Base-by-base conservation (phyloP, 1,140 invertebrate genomes). In the Steinernema khuongi region DNA sequence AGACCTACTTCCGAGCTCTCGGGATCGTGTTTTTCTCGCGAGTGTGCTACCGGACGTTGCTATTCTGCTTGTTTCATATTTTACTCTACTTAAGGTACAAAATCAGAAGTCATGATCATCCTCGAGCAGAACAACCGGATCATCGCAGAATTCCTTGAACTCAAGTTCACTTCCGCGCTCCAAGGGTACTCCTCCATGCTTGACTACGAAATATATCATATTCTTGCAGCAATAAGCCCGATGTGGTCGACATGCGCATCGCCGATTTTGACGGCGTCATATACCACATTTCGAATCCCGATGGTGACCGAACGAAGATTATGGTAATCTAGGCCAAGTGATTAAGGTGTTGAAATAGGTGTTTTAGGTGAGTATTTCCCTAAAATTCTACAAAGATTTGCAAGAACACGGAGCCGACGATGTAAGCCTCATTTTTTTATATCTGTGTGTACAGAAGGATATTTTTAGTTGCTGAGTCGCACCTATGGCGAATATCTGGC, bases 231-330 rank as follows among this genome's bases (percentile, higher is more conserved):
- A 91, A 91, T 84, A 98, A 97, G 89, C 91, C 92, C 80, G 96
- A 98, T 85, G 92, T 91, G 74, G 94, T 94, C 81, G 94, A 97
- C 88, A 91, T 97, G 78, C 92, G 29, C n/a, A 81, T 88, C 82
- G 92, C 93, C 80, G 96, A 99, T 89, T 99, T 99, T 88, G 96
- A 99, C 90, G 96, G 96, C 79, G 96, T 97, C 71, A 87, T 98
- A 73, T 99, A 96, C 89, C 94, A 97, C 87, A 92, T 99, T 89
- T 97, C 96, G 70, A 99, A 97, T 90, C 89, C 94, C 78, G 92
- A 94, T 88, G 91, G 90, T 79, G 94, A 98, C 86, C 97, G 96
- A 89, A 92, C 92, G 79, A 97, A 97, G 92, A 90, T 97, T 88
- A 91, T 91, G 88, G 94, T 97, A 89, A 90, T 90, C 29, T 14